Base-by-base conservation (phyloP, 2,888 invertebrate species). In the Meteorus colon region DNA sequence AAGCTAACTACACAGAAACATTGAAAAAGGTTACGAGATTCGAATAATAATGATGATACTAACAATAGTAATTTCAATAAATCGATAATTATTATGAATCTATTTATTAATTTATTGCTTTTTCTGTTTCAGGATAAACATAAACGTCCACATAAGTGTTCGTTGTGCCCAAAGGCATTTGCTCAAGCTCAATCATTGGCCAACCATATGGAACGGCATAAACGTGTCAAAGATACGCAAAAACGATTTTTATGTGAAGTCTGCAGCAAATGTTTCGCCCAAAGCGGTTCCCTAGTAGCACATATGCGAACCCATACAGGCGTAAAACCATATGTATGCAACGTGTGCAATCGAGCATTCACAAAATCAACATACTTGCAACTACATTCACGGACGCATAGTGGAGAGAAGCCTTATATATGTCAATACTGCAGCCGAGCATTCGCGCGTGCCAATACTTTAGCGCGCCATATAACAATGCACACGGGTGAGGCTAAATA, bases 251-350 rank as follows among this genome's bases (percentile, higher is more conserved):
- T 89, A 5, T 89, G 88, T 48, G 88, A 89, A 75, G 86, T 88
- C 16, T 89, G 88, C 74, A 89, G 88, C 77, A 89, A 88, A 74
- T 86, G 87, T 75, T 89, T 89, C 31, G 88, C 88, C 1, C 88
- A 88, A 66, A 88, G 88, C 75, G 88, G 88, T 16, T 87, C 88
- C 0, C 66, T 89, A 10, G 86, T 86, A 0, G 88, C 88, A 1
- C 88, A 89, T 72, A 88, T 89, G 88, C 85, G 88, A 10, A 88
- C 88, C 0, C 88, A 89, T 73, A 88, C 88, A 0, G 88, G 88
- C 16, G 83, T 88, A 2, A 88, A 87, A 68, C 88, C 88, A 0
- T 88, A 88, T 34, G 88, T 89, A 0, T 89, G 88, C 70, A 88
- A 86, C 16, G 84, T 88, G 2, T 89, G 88, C 70, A 87, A 81